These are phyloP conservation scores for Bibio marci DNA, from an alignment of 2,888 invertebrate genomes.

Conservation along the genomic window DNA sequence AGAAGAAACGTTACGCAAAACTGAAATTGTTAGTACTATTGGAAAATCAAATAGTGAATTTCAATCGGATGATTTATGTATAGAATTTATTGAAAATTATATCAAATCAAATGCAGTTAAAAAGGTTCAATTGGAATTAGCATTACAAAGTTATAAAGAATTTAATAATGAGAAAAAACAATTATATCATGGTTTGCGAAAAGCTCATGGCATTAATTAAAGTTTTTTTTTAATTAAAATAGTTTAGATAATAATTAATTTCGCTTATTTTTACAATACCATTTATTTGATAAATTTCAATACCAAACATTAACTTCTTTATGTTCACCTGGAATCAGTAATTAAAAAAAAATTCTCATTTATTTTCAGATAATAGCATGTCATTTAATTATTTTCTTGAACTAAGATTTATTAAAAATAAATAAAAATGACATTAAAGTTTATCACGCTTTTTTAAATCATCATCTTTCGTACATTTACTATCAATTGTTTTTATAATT, in stretches of 20 bases:
- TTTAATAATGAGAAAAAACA: conserved; percentile 39
- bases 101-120: conserved; percentile 42
- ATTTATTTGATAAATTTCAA: no score
- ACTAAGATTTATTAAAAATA: no score
- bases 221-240: conserved; percentile 4
- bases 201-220: conserved; percentile 42
- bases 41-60: conserved; percentile 35
- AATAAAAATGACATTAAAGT: neutral
- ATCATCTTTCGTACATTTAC: conserved; percentile 1
- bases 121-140: conserved; percentile 49
- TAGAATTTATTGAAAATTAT: conserved; percentile 42
- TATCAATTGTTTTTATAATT: conserved; percentile 8
- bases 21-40: conserved; percentile 15
- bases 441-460: conserved; percentile 6
- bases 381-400: no score
- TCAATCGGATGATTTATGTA: conserved; percentile 33
- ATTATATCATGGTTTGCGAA: conserved; percentile 41
- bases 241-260: no score
- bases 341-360: no score
- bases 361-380: no score
- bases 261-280: no score
- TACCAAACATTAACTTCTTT: no score
- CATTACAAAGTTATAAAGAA: conserved; percentile 54
- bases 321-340: no score
- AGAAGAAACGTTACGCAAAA: conserved; percentile 21